These are phyloP conservation scores for Myotis yumanensis DNA, from an alignment of 2,113 vertebrate species.

Conservation along the genomic window DNA sequence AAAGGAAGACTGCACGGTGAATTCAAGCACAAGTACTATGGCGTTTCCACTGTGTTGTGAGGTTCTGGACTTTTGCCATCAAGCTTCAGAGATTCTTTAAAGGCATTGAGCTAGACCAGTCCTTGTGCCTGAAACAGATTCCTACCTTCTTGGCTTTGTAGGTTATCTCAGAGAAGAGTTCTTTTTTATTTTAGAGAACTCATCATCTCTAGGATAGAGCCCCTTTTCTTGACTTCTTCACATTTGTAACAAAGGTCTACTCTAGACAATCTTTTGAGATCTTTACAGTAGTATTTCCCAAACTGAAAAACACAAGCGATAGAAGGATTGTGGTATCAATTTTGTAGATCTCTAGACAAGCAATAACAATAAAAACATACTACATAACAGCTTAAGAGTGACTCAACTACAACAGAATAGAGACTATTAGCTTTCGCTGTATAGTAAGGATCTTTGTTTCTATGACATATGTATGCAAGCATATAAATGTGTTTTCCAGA, in stretches of 20 bases:
- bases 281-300: background rate
- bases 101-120: background rate
- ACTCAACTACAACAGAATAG: background rate
- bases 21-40: background rate
- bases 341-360: background rate
- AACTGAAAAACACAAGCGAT: background rate
- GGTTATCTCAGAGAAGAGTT: background rate
- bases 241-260: background rate
- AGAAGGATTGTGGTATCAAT: background rate
- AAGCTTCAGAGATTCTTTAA: background rate
- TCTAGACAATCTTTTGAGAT: slow-evolving; percentile 50
- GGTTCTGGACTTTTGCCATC: background rate
- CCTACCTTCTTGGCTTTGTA: background rate
- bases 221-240: slow-evolving; percentile 8
- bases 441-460: background rate
- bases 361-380: slow-evolving; percentile 27
- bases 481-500: background rate
- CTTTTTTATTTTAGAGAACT: background rate
- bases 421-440: background rate
- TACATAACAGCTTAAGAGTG: background rate
- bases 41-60: background rate
- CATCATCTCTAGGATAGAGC: background rate
- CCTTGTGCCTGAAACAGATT: background rate
- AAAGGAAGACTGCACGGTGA: background rate
- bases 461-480: background rate